Base-by-base conservation (phyloP, 2,888 invertebrate genomes). In the Clitarchus hookeri region DNA sequence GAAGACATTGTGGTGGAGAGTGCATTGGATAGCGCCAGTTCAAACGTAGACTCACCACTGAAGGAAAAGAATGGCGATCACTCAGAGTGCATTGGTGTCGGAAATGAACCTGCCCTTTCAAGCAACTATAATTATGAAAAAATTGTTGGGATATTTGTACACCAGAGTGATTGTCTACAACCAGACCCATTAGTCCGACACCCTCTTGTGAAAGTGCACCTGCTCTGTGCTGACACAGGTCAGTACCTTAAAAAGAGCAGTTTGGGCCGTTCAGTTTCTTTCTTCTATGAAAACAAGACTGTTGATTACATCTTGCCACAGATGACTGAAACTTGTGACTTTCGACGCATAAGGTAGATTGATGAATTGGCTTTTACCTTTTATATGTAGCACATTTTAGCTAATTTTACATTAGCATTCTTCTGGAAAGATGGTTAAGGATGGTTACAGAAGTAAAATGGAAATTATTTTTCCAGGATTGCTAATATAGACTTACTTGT, bases 151-250 rank as follows among this genome's bases (percentile, higher is more conserved):
- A 90, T 94, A 48, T 92, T 91, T 26, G 90, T 95, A 86, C 94
- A 95, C 89, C 91, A 92, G 87, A 92, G 93, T 13, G 95, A 95
- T 90, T 91, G 92, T 89, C 91, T 95, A 25, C 92, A 94, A 88
- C 91, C 93, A 84, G 93, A 94, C 91, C 93, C 93, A 86, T 90
- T 92, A 84, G 93, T 94, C 27, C 91, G 92, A 85, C 94, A 95
- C 91, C 95, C 95, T 0, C 92, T 94, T 89, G 94, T 95, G 13
- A 93, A 94, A 89, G 92, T 95, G 36, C 93, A 94, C 88, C 90
- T 95, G 12, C 91, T 95, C 48, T 92, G 94, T 89, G 90, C 91
- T n/a, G 90, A 91, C 44, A 93, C 93, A 0, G 94, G 94, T 25
- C 91, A 92, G 87, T 93, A 94, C 89, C 90, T 94, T 16, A 91